A percentile compares a stretch with the other conserved stretches of the same genome.
Conservation (phyloP, 1,140 invertebrate species). For the Octopus sinensis region DNA sequence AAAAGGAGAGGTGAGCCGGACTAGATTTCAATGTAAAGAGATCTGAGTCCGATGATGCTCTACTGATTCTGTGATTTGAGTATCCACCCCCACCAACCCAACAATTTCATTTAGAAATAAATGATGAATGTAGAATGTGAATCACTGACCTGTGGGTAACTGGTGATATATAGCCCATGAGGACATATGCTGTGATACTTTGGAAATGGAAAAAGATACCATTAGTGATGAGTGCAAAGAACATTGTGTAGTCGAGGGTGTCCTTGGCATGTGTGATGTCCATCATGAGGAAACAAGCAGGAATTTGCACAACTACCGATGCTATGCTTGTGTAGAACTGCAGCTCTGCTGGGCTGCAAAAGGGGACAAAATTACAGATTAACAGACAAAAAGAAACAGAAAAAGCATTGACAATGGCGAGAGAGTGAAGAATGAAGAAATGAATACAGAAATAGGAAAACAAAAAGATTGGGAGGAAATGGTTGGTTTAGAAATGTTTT, state of each 20-base stretch:
- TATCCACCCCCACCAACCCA: no score
- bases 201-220: slow-evolving; percentile 84
- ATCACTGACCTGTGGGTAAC: slow-evolving; percentile 76
- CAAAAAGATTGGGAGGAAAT: no score
- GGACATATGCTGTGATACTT: slow-evolving; percentile 80
- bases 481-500: no score
- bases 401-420: no score
- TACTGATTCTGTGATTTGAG: no score
- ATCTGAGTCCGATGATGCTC: no score
- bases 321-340: slow-evolving; percentile 82
- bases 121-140: not conserved
- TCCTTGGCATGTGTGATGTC: slow-evolving; percentile 61
- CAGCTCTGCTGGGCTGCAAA: slow-evolving; percentile 73
- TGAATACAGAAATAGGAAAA: no score
- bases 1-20: no score
- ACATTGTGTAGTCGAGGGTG: slow-evolving; percentile 60
- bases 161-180: slow-evolving; percentile 83
- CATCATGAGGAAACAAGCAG: slow-evolving; percentile 69
- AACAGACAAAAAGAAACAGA: slow-evolving; percentile 8
- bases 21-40: no score
- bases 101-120: no score
- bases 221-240: slow-evolving; percentile 70
- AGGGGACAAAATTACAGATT: slow-evolving; percentile 16
- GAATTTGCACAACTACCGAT: slow-evolving; percentile 77
- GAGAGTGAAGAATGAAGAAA: no score